Base-by-base conservation (phyloP, 2,888 invertebrate genomes). In the Standfussiana lucernea region DNA sequence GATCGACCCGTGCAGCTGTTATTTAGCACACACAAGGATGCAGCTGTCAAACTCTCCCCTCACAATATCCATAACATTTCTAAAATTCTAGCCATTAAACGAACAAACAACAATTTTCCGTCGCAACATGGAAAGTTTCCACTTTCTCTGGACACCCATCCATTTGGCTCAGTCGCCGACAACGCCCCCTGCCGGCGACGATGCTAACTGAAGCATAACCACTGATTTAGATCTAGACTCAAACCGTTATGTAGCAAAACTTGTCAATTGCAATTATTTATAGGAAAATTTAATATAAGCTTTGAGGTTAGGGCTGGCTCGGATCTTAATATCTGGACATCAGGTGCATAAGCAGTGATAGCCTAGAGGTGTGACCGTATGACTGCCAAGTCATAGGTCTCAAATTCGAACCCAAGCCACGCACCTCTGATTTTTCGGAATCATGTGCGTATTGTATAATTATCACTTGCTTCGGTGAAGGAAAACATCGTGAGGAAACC, bases 91-190 rank as follows among this genome's bases (percentile, higher is more conserved):
- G 21, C 21, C 35, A 72, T 53, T 73, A 71, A 32, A 35, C 56
- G 18, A 64, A n/a, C 42, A 32, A 74, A 65, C 75, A 45, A 68
- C 70, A 62, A 78, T 78, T 85, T 85, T 78, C 65, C 47, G 2
- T 45, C 45, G 65, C 45, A 82, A 53, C 53, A 74, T 79, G 74
- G 89, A 85, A 87, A 87, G 79, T 83, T 45, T 15, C 56, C 47
- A 82, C 87, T 87, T 88, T 88, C 87, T 67, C 82, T 62, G 79
- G 69, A 53, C 80, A 86, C 82, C 88, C 87, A 85, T 87, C 85
- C 73, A 85, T 88, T 87, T 87, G 72, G 56, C 65, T 78, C 75
- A 69, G 76, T 75, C 70, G 74, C 56, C 69, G 35, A 42, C 70
- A n/a, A 40, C 87, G 85, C 87, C 87, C 83, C 84, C 71, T 73